These are phyloP conservation scores for Palythoa grandiflora DNA, from an alignment of 92 coral and sea anemone species.

Conservation along the genomic window DNA sequence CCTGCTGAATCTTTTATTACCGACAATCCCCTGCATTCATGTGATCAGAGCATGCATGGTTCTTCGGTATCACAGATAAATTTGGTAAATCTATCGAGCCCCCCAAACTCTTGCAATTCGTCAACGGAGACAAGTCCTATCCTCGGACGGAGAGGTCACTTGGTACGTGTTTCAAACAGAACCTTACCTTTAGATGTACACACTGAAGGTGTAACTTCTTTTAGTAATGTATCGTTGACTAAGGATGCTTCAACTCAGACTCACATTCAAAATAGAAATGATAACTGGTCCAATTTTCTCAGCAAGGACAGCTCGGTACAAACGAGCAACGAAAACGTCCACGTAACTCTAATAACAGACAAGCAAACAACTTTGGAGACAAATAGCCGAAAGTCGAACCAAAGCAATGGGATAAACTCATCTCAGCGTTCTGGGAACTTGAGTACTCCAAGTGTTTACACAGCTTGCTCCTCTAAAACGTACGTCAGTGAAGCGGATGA, in stretches of 20 bases:
- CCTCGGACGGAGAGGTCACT: background rate
- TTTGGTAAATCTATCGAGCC: background rate
- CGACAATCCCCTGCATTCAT: background rate
- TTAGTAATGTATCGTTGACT: slow-evolving; percentile 7
- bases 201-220: background rate
- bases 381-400: background rate
- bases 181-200: background rate
- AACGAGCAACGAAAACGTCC: slow-evolving; percentile 25
- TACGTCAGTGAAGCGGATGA: slow-evolving; percentile 16
- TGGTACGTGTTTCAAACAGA: background rate
- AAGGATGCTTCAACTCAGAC: slow-evolving; percentile 41
- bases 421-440: background rate
- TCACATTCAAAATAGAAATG: background rate
- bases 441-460: slow-evolving; percentile 32
- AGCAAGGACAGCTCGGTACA: slow-evolving; percentile 27
- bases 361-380: background rate
- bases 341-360: background rate
- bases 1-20: background rate
- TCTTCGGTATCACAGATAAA: background rate
- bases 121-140: background rate
- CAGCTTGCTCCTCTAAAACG: slow-evolving; percentile 22
- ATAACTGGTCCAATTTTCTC: background rate
- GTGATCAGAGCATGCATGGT: background rate
- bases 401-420: background rate
- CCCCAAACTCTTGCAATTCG: background rate